These are phyloP conservation scores for Ophiodon elongatus DNA, from an alignment of 2,113 vertebrate species.

Conservation along the genomic window DNA sequence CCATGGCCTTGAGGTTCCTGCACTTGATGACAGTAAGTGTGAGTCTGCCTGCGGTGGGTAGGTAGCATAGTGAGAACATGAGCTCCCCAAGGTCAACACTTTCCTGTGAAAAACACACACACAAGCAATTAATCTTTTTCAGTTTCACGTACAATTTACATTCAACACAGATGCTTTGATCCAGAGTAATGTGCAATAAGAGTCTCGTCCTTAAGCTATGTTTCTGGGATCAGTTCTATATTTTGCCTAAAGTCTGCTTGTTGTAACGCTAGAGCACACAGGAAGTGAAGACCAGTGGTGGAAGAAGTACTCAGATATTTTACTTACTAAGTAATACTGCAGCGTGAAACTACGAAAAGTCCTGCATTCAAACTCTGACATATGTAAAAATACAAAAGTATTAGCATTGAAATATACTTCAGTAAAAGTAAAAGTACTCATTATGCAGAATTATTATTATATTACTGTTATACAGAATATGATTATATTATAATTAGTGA, in stretches of 20 bases:
- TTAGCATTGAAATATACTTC: not conserved
- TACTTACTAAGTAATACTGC: not conserved
- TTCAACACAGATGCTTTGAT: not conserved
- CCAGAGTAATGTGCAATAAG: not conserved
- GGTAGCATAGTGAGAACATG: slow-evolving; percentile 99
- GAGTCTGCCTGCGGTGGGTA: slow-evolving; percentile 97
- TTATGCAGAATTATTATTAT: not conserved
- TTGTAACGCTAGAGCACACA: not conserved
- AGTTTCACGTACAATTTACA: slow-evolving; percentile 24
- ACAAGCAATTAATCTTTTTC: slow-evolving; percentile 11
- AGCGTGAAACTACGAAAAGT: not conserved
- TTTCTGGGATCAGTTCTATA: slow-evolving; percentile 7
- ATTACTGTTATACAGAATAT: too few relatives aligned
- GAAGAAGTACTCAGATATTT: not conserved
- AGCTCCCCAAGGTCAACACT: slow-evolving; percentile 98
- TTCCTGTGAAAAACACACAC: slow-evolving; percentile 86
- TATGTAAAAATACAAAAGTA: not conserved
- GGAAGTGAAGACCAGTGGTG: not conserved
- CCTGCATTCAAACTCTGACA: not conserved
- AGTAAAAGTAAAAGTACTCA: not conserved
- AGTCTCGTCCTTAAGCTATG: not conserved
- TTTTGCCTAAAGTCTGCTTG: slow-evolving; percentile 17
- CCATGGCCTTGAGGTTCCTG: slow-evolving; percentile 99
- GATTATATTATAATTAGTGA: not conserved
- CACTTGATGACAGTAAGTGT: slow-evolving; percentile 98